Evolutionary conservation across 2,113 vertebrate genomes (phyloP), one percentile per base, ranked within the genome.

Genomic region (Epinephelus cyanopodus): DNA sequence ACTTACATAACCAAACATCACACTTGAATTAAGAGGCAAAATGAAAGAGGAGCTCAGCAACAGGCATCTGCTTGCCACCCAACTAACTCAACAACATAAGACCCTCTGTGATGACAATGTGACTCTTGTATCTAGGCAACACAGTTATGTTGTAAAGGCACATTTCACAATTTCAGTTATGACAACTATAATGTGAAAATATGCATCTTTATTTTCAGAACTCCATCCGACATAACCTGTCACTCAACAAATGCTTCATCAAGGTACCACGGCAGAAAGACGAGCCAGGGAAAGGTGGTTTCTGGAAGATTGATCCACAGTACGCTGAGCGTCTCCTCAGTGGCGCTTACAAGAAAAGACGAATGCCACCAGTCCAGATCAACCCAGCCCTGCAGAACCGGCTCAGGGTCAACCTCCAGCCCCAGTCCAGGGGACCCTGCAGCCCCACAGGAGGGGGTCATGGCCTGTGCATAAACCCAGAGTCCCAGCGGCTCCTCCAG

Each of bases 241-340:
- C 98, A 0, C 92, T 99, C 91, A 99, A 99, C 94, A 99, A 99
- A 91, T 99, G 97, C 92, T 99, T 99, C 93, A 98, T 99, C 94
- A 99, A 98, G 84, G 98, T 99, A 37, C 98, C 98, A 0, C 96
- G 98, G 29, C 96, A 98, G 95, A 99, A 99, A 62, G 97, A 98
- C 0, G 98, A 99, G 86, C 98, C 98, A 0, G 98, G 98, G 39
- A 99, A 99, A 78, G 98, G 98, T 0, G 98, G 98, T 0, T 99
- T 99, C 95, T 99, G 98, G 98, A 97, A 96, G 92, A 98, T 99
- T 0, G 98, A 99, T 92, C 98, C 98, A 0, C 96, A 97, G 74
- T 97, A 99, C 0, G 97, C 98, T 0, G 97, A 97, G 75, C 95
- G 96, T 19, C 96, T 99, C 69, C 96, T 98, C 90, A 98, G 91